Evolutionary conservation across 2,113 vertebrate genomes (phyloP), one percentile per base, ranked within the genome.

Genomic region (Cairina moschata): DNA sequence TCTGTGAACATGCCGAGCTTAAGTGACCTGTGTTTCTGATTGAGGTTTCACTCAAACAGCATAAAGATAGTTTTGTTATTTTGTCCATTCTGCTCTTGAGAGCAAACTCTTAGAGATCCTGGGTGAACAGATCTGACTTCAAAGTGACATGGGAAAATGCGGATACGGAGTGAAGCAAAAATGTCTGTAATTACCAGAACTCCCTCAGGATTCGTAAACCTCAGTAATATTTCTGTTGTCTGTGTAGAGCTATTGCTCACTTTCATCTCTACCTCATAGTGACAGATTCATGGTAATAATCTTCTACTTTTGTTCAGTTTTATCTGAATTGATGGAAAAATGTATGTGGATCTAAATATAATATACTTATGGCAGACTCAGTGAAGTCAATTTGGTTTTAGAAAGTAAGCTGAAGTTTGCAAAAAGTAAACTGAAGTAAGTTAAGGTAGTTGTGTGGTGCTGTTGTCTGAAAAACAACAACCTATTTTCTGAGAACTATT

Each of bases 121-220:
- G 11, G 31, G 8, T 46, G 58, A 86, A 17, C 58, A 46, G 67
- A 17, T 90, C 31, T n/a, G 34, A 31, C 31, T 46, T 4, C 54
- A 22, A 58, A 11, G 29, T 0, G 1, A 20, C 1, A 4, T 62
- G 23, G 25, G 8, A 83, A 74, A 44, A 65, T 3, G 5, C 0
- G 2, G 20, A 7, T 44, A 58, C 54, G 13, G 15, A 80, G 38
- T 32, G 48, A 79, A 65, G 21, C 26, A 66, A 38, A 40, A 72
- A 68, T 2, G 2, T 56, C 29, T 72, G 6, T 72, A 52, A 26
- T 44, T 1, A 0, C 32, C 52, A 32, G 13, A 5, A 12, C 11
- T 48, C 20, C 17, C 5, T 66, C 23, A 10, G 29, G 8, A 13
- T 76, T 93, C 32, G 54, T 68, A 36, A 75, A 72, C 20, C 7